Evolutionary conservation across 2,888 invertebrate genomes (phyloP).

Genomic region (Agrochola macilenta): DNA sequence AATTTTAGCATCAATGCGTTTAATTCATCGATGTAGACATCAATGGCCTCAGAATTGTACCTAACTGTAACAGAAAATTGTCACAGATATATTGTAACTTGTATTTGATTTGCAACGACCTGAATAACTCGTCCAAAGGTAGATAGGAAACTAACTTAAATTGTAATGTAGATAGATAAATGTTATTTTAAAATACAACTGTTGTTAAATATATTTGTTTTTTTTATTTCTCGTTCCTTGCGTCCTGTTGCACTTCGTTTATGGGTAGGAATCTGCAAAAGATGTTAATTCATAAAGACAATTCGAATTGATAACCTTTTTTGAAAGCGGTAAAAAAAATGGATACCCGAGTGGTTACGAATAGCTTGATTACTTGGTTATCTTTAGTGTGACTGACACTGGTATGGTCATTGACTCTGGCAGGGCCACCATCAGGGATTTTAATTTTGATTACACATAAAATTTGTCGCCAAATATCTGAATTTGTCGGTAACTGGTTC

Average conservation of each 20-base stretch:
- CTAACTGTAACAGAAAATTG: constrained; percentile 1
- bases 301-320: not conserved
- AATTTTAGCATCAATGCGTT: not conserved
- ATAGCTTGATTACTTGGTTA: not conserved
- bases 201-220: constrained; percentile 47
- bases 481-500: no score
- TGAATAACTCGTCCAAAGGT: constrained; percentile 71
- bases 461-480: no score
- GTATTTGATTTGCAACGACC: constrained; percentile 48
- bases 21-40: constrained; percentile 17
- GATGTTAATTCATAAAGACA: not conserved
- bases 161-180: constrained; percentile 69
- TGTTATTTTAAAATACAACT: constrained; percentile 67
- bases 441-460: no score
- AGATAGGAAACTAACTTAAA: constrained; percentile 65
- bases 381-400: no score
- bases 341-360: not conserved
- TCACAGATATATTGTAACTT: constrained; percentile 28
- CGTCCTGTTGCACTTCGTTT: not conserved
- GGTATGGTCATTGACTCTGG: no score
- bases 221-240: constrained; percentile 7
- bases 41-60: constrained; percentile 12
- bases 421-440: no score
- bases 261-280: not conserved
- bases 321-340: not conserved